Evolutionary conservation across 2,888 invertebrate species (phyloP), one percentile per base, ranked within the genome.

Genomic region (Xiphydria camelus): DNA sequence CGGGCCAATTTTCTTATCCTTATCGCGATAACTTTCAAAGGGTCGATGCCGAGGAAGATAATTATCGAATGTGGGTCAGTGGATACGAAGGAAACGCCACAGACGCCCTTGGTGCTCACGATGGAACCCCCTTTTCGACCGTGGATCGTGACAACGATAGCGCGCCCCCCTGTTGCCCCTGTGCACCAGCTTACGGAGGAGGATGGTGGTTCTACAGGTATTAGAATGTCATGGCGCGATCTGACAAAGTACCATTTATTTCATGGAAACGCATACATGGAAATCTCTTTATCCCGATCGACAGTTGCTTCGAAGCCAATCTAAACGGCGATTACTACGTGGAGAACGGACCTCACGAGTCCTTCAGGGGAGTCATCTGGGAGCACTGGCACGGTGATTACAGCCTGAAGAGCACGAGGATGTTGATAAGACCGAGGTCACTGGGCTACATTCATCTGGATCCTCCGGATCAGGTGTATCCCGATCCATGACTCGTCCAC

Each of bases 191-290:
- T 1, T 82, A 79, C 66, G 80, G 78, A 1, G 80, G 81, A 14
- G 83, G 82, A 6, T 83, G 84, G 82, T 84, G 84, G 84, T 82
- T 81, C 59, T 78, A 81, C 59, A 79, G 77, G 78, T 82, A 29
- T 29, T 12, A 2, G 5, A 12, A 12, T 29, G 12, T 12, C 15
- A n/a, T n/a, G n/a, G n/a, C n/a, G n/a, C n/a, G n/a, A n/a, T n/a
- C n/a, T n/a, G n/a, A n/a, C n/a, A n/a, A n/a, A n/a, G n/a, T n/a
- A n/a, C n/a, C n/a, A n/a, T n/a, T n/a, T n/a, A n/a, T n/a, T n/a
- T n/a, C n/a, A n/a, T n/a, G n/a, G n/a, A n/a, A n/a, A n/a, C n/a
- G n/a, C n/a, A n/a, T n/a, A n/a, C n/a, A n/a, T n/a, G n/a, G n/a
- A n/a, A n/a, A n/a, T n/a, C n/a, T n/a, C n/a, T n/a, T n/a, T n/a